A percentile compares a stretch with the other conserved stretches of the same genome.
Conservation (phyloP, 2,113 vertebrate species). For the Dipodomys merriami region DNA sequence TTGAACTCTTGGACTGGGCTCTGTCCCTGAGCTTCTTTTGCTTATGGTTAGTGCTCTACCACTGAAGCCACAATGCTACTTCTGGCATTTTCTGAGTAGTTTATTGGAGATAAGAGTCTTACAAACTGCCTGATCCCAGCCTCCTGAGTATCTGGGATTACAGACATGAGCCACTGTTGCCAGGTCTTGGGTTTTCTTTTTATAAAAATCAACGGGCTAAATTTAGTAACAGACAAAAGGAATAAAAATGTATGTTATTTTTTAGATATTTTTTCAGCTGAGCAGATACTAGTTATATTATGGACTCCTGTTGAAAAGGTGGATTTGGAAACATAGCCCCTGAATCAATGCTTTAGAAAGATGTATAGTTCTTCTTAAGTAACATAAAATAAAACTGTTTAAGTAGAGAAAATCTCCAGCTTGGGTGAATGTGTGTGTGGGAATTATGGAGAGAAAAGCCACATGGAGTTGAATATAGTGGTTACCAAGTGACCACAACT, state of each 20-base stretch:
- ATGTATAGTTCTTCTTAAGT: background rate
- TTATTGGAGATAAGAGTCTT: too few relatives aligned
- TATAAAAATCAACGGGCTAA: background rate
- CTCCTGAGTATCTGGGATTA: too few relatives aligned
- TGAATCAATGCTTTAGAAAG: background rate
- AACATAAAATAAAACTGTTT: background rate
- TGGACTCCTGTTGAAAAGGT: conserved; percentile 5
- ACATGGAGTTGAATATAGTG: background rate
- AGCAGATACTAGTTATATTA: conserved; percentile 48
- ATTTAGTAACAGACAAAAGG: conserved; percentile 42
- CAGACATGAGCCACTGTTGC: too few relatives aligned
- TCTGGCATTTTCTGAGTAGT: too few relatives aligned
- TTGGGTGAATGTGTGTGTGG: background rate
- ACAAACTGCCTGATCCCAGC: too few relatives aligned
- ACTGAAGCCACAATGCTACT: too few relatives aligned
- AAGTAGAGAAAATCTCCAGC: background rate
- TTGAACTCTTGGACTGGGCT: too few relatives aligned
- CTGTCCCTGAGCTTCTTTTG: too few relatives aligned
- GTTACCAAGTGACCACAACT: background rate
- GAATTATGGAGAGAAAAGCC: background rate
- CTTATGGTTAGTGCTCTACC: too few relatives aligned
- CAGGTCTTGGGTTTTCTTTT: background rate
- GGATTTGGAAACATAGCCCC: background rate
- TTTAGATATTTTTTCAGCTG: conserved; percentile 27
- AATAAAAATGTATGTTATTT: background rate